These are phyloP conservation scores for Callinectes sapidus DNA, from an alignment of 2,888 invertebrate species.

Conservation along the genomic window DNA sequence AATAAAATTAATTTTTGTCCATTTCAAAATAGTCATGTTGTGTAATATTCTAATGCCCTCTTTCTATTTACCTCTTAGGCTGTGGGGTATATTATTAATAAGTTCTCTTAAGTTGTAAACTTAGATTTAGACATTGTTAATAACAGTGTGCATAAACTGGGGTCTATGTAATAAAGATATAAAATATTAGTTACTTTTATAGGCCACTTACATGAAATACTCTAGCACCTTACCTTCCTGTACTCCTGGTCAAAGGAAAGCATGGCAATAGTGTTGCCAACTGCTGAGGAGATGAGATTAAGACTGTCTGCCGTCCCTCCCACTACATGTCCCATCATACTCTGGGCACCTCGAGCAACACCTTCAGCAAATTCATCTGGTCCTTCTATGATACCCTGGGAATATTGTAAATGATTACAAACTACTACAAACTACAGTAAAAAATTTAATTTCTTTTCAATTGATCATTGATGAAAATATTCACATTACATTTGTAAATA, in stretches of 20 bases:
- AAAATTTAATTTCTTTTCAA: background rate
- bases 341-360: conserved; percentile 77
- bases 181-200: background rate
- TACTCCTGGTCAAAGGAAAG: conserved; percentile 78
- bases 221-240: conserved; percentile 76
- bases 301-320: conserved; percentile 76
- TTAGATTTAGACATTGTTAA: background rate
- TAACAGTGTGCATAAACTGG: background rate
- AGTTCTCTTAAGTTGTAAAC: background rate
- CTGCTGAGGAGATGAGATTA: conserved; percentile 77
- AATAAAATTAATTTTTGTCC: background rate
- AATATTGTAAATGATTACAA: conserved; percentile 58
- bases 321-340: conserved; percentile 77
- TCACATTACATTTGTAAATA: background rate
- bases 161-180: background rate
- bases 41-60: background rate
- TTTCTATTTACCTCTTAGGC: background rate
- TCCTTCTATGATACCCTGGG: conserved; percentile 77
- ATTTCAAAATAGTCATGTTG: background rate
- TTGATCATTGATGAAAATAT: background rate
- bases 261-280: conserved; percentile 77
- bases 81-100: background rate
- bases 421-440: background rate
- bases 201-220: background rate
- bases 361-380: conserved; percentile 78